Evolutionary conservation across 2,888 invertebrate species (phyloP).

Genomic region (Trachelus stipa): DNA sequence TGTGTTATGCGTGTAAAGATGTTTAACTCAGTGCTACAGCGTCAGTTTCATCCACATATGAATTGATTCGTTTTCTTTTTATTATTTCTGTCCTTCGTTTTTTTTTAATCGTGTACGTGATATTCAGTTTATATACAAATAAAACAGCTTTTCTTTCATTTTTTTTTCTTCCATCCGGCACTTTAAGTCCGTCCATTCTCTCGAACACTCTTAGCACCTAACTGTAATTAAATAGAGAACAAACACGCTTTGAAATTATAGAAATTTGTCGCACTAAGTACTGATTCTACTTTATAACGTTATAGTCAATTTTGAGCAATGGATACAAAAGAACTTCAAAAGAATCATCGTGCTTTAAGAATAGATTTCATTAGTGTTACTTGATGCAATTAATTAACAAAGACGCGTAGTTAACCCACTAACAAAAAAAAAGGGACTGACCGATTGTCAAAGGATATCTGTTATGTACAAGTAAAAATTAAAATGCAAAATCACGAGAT

Average conservation of each 20-base stretch:
- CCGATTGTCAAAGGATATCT: background rate
- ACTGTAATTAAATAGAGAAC: conserved; percentile 47
- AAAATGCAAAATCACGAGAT: background rate
- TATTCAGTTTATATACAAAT: conserved; percentile 51
- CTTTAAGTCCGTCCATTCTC: conserved; percentile 46
- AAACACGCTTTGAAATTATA: conserved; percentile 26
- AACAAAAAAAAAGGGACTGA: background rate
- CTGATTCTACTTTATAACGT: background rate
- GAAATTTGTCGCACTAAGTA: background rate
- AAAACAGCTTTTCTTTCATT: conserved; percentile 46
- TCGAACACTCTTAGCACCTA: conserved; percentile 48
- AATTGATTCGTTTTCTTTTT: conserved; percentile 15
- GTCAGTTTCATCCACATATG: conserved; percentile 12
- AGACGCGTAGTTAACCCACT: background rate
- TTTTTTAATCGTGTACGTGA: conserved; percentile 20
- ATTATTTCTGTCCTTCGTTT: conserved; percentile 19
- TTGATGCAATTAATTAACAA: background rate
- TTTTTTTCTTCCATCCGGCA: conserved; percentile 47
- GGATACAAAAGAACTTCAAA: background rate
- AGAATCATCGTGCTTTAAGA: background rate
- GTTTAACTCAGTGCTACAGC: background rate
- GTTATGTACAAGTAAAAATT: background rate
- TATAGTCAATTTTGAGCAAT: background rate
- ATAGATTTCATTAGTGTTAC: background rate
- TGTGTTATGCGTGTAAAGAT: conserved; percentile 3